These are phyloP conservation scores for Micoletzkya japonica DNA, from an alignment of 2,888 invertebrate species.

Conservation along the genomic window DNA sequence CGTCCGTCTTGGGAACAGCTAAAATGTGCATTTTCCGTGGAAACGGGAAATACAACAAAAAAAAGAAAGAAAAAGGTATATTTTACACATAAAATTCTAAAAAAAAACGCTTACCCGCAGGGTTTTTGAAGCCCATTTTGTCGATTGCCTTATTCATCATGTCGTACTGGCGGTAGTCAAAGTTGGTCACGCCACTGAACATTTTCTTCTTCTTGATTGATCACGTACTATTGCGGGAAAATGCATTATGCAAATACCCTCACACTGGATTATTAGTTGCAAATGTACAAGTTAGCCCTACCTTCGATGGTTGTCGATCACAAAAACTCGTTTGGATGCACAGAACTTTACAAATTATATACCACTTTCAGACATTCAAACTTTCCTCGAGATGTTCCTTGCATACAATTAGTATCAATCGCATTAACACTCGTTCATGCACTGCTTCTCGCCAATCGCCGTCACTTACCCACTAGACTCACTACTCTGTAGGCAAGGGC, in stretches of 20 bases:
- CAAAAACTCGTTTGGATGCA: too few relatives aligned
- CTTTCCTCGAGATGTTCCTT: neutral
- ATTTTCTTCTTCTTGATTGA: neutral
- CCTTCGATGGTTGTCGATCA: too few relatives aligned
- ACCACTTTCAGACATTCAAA: neutral
- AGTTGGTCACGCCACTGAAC: conserved; percentile 58
- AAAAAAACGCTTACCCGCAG: too few relatives aligned
- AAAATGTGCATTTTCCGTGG: neutral
- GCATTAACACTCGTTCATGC: neutral
- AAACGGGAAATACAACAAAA: neutral
- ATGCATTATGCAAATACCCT: neutral
- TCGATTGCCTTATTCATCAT: conserved; percentile 59
- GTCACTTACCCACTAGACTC: conserved; percentile 23
- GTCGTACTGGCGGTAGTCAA: conserved; percentile 55
- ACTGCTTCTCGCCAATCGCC: neutral
- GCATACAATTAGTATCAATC: neutral
- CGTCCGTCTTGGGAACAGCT: conserved; percentile 49
- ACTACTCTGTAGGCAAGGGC: conserved; percentile 15
- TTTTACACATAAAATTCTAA: too few relatives aligned
- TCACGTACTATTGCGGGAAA: neutral
- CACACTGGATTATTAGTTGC: neutral
- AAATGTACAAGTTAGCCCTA: neutral
- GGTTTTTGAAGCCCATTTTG: conserved; percentile 47
- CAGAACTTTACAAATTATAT: too few relatives aligned
- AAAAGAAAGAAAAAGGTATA: neutral